phyloP scores from a whole-genome alignment of 2,113 vertebrate genomes.

The Myotis davidii region DNA sequence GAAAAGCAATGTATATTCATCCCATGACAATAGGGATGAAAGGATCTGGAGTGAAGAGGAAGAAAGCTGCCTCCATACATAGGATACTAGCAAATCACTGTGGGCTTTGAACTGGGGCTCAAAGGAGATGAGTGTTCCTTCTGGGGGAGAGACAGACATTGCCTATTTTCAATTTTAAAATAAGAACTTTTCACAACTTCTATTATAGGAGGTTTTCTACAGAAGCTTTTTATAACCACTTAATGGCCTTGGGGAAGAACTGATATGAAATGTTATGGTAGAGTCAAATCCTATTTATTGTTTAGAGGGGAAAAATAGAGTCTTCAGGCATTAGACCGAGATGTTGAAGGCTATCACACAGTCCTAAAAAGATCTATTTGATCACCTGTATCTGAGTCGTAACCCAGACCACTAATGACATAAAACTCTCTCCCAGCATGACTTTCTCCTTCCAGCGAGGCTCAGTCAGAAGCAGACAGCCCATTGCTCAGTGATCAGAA shows the following conservation, averaged over 20 bases:
- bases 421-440: background rate
- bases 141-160: background rate
- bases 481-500: background rate
- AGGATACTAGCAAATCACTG: background rate
- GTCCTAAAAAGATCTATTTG: background rate
- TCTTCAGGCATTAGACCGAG: background rate
- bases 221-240: constrained; percentile 32
- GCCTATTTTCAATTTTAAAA: constrained; percentile 29
- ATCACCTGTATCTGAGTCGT: background rate
- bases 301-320: background rate
- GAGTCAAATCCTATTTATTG: constrained; percentile 27
- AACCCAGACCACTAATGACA: background rate
- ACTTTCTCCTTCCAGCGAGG: background rate
- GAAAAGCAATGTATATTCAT: background rate
- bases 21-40: background rate
- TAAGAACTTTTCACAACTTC: constrained; percentile 34
- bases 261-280: background rate
- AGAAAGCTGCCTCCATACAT: background rate
- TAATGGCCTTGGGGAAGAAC: background rate
- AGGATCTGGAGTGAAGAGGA: background rate
- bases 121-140: background rate
- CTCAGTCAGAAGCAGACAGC: background rate
- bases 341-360: background rate
- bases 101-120: background rate
- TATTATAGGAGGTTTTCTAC: background rate